Conservation (phyloP, 2,888 invertebrate species). For the Girardia tigrina region DNA sequence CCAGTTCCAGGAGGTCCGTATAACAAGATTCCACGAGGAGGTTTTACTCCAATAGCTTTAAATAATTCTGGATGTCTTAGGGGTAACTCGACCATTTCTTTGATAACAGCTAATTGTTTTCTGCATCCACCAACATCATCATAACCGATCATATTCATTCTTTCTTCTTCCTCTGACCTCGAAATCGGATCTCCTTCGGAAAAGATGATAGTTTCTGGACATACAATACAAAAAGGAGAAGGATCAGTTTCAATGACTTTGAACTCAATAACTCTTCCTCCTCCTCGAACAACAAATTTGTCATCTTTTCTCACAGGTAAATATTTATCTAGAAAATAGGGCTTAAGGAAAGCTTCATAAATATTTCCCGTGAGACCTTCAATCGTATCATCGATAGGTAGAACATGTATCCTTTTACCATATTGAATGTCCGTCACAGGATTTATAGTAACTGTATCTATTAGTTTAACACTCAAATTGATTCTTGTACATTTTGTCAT, state of each 20-base stretch:
- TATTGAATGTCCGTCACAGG: conserved; percentile 69
- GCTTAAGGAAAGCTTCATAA: conserved; percentile 94
- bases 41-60: conserved; percentile 94
- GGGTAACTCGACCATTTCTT: conserved; percentile 98
- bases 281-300: conserved; percentile 88
- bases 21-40: conserved; percentile 86
- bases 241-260: conserved; percentile 98
- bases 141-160: conserved; percentile 94
- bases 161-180: conserved; percentile 53
- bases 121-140: conserved; percentile 98
- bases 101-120: conserved; percentile 95
- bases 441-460: conserved; percentile 36
- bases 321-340: conserved; percentile 96
- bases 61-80: conserved; percentile 92
- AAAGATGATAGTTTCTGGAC: conserved; percentile 94
- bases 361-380: conserved; percentile 54
- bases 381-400: conserved; percentile 21
- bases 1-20: conserved; percentile 79
- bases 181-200: conserved; percentile 97
- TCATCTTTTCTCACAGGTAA: conserved; percentile 87
- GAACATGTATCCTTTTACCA: conserved; percentile 58
- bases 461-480: conserved; percentile 36
- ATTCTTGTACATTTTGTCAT: conserved; percentile 37
- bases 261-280: conserved; percentile 96
- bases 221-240: conserved; percentile 90